These are phyloP conservation scores for Lepidonotus clava DNA, from an alignment of 2,888 invertebrate genomes.

Conservation along the genomic window DNA sequence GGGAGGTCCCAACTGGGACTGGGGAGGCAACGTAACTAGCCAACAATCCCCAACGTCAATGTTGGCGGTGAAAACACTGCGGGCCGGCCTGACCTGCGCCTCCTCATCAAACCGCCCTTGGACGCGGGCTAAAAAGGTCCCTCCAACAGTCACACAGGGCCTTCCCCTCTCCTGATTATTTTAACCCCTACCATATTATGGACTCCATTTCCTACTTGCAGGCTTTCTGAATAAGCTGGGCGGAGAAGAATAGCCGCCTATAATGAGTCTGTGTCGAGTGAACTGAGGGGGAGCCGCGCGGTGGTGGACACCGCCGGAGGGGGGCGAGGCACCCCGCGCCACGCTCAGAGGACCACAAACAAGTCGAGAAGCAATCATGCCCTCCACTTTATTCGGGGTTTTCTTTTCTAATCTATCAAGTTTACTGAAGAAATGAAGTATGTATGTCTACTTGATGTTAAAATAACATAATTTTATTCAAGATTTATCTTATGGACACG, in stretches of 20 bases:
- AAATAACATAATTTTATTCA: too few relatives aligned
- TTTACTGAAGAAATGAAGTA: too few relatives aligned
- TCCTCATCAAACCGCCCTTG: not conserved
- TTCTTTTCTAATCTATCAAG: too few relatives aligned
- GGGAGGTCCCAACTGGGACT: not conserved
- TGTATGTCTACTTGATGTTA: too few relatives aligned
- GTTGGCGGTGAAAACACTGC: not conserved
- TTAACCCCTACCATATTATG: not conserved
- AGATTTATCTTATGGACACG: too few relatives aligned
- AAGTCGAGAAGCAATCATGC: too few relatives aligned
- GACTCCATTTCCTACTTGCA: not conserved
- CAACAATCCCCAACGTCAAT: not conserved
- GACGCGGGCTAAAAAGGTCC: not conserved
- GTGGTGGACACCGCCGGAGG: too few relatives aligned
- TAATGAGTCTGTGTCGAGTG: not conserved
- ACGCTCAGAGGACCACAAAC: too few relatives aligned
- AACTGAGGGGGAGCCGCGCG: too few relatives aligned
- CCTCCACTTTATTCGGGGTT: too few relatives aligned
- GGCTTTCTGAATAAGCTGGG: not conserved
- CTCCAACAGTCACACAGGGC: too few relatives aligned
- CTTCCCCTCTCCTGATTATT: not conserved
- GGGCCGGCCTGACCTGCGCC: not conserved
- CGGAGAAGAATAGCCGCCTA: not conserved
- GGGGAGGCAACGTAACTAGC: not conserved
- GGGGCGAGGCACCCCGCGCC: too few relatives aligned